phyloP scores from a whole-genome alignment of 2,888 invertebrate genomes.

The Tryphoninae sp. region DNA sequence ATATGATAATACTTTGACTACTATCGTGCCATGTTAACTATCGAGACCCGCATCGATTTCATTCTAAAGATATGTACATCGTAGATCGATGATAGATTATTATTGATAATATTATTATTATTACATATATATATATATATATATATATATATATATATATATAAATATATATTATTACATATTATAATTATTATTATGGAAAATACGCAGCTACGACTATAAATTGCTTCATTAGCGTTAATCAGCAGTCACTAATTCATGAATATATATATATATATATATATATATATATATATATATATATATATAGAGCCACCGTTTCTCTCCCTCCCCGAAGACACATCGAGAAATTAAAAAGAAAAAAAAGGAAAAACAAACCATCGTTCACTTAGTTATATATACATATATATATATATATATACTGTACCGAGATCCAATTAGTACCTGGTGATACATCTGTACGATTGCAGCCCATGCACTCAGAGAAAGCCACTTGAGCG shows the following conservation, averaged over 20 bases:
- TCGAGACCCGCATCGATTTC: slow-evolving; percentile 54
- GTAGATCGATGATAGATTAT: slow-evolving; percentile 64
- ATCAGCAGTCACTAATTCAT: slow-evolving; percentile 55
- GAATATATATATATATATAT: slow-evolving; percentile 4
- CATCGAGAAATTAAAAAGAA: slow-evolving; percentile 8
- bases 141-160: slow-evolving; percentile 47
- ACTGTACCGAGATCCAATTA: slow-evolving; percentile 57
- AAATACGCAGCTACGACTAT: slow-evolving; percentile 46
- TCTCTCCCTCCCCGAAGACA: slow-evolving; percentile 12
- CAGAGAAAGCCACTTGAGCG: slow-evolving; percentile 20
- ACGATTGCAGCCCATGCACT: slow-evolving; percentile 42
- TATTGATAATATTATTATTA: slow-evolving; percentile 56
- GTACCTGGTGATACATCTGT: slow-evolving; percentile 44
- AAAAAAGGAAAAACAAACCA: slow-evolving; percentile 33
- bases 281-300: neutral
- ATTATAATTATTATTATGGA: slow-evolving; percentile 53
- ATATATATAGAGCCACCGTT: neutral
- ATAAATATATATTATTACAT: slow-evolving; percentile 39
- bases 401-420: slow-evolving; percentile 33
- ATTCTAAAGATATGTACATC: slow-evolving; percentile 57
- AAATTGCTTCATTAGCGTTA: slow-evolving; percentile 63
- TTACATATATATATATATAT: slow-evolving; percentile 45
- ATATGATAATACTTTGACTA: slow-evolving; percentile 53
- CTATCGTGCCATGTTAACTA: slow-evolving; percentile 56
- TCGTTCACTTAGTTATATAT: slow-evolving; percentile 47